Evolutionary conservation across 1,140 invertebrate genomes (phyloP).

Genomic region (Drosophila grimshawi): DNA sequence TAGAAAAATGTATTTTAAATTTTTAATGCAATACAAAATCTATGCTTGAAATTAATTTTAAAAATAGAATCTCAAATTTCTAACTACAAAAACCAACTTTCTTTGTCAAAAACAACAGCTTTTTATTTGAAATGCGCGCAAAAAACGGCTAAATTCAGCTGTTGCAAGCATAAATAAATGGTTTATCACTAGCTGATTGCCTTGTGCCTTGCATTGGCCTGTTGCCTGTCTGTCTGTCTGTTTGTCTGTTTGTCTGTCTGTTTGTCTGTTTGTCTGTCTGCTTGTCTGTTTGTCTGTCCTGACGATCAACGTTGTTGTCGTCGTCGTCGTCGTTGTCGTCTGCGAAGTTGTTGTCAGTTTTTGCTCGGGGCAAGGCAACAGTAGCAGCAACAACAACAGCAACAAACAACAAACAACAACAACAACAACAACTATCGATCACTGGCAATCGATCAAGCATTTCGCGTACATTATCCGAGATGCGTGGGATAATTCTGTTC

Average conservation of each 20-base stretch:
- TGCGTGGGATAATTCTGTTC: constrained; percentile 84
- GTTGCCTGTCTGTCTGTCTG: constrained; percentile 1
- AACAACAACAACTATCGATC: constrained; percentile 68
- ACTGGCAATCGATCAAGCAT: constrained; percentile 82
- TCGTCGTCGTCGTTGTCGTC: constrained; percentile 26
- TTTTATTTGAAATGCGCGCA: no score
- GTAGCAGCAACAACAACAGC: constrained; percentile 41
- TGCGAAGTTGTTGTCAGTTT: constrained; percentile 60
- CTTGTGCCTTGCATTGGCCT: constrained; percentile 1
- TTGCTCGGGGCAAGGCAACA: constrained; percentile 30
- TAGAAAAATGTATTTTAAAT: no score
- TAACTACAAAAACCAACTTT: no score
- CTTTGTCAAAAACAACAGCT: no score
- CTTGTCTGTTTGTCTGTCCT: constrained; percentile 47
- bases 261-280: constrained; percentile 38
- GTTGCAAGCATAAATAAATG: not conserved
- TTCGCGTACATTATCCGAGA: constrained; percentile 83
- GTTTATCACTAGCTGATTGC: not conserved
- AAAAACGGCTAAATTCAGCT: not conserved
- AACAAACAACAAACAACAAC: constrained; percentile 18
- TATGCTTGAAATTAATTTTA: no score
- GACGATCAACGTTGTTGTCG: constrained; percentile 54
- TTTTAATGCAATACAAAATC: no score
- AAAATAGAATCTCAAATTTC: no score
- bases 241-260: constrained; percentile 28